These are phyloP conservation scores for Gallinago solitaria DNA, from an alignment of 2,797 vertebrate genomes.

Conservation along the genomic window DNA sequence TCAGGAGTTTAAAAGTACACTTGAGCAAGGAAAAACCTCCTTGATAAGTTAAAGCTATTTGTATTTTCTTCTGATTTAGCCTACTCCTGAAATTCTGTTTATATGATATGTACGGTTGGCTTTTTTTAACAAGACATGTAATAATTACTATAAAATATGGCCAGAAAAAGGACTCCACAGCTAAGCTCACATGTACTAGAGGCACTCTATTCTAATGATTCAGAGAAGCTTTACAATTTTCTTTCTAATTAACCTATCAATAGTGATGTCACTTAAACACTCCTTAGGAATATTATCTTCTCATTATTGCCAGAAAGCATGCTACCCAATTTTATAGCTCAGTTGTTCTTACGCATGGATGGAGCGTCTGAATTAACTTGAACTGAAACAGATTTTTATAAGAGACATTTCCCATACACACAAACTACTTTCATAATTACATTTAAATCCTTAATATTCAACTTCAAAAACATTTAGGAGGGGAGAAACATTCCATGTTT, in stretches of 20 bases:
- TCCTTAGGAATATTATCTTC: constrained; percentile 79
- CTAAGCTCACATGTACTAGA: constrained; percentile 9
- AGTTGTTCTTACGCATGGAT: constrained; percentile 72
- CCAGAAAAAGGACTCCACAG: constrained; percentile 9
- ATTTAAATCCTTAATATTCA: constrained; percentile 68
- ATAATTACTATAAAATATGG: constrained; percentile 28
- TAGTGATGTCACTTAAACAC: constrained; percentile 81
- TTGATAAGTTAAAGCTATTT: not conserved
- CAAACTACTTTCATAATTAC: constrained; percentile 37
- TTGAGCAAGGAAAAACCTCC: not conserved
- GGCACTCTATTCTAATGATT: constrained; percentile 65
- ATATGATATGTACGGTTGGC: not conserved
- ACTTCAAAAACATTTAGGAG: constrained; percentile 1
- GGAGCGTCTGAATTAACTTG: constrained; percentile 66
- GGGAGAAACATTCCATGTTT: constrained; percentile 41
- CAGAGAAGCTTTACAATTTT: constrained; percentile 77
- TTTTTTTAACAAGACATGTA: constrained; percentile 32
- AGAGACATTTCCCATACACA: not conserved
- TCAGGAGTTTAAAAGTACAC: not conserved
- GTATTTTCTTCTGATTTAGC: not conserved
- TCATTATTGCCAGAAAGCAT: constrained; percentile 74
- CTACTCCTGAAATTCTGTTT: constrained; percentile 3
- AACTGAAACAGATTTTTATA: constrained; percentile 67
- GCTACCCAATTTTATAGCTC: constrained; percentile 78
- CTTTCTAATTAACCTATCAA: constrained; percentile 87